Base-by-base conservation (phyloP, 2,888 invertebrate genomes). In the Lasioglossum lativentre region DNA sequence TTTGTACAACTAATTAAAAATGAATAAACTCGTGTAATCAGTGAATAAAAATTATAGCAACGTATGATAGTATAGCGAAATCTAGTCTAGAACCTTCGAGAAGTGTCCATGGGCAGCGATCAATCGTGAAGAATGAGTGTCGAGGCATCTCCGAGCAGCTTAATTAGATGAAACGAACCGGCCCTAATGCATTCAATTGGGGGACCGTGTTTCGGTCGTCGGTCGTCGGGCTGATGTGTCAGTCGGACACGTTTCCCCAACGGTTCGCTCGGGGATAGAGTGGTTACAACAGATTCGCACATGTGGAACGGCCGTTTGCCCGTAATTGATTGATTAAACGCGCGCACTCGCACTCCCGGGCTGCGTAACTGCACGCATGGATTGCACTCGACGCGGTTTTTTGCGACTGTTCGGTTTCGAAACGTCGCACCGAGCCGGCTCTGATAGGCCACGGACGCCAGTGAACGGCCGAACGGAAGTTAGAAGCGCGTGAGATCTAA, bases 291-390 rank as follows among this genome's bases (percentile, higher is more conserved):
- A 80, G 85, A 87, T 83, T 81, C 82, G 80, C 75, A 59, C 45
- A 59, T 77, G 78, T 79, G 47, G 72, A 83, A 80, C 71, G 42
- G 47, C 75, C 30, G 56, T 66, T 30, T 42, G 71, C 38, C 47
- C 66, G 78, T 79, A 84, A 87, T 87, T 76, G 86, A 81, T 87
- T 79, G 84, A 86, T 87, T 82, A 84, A 81, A 52, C 73, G 68
- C 73, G 68, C 63, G 23, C 19, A 16, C 77, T 75, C n/a, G 19
- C 40, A 59, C 45, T 59, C 34, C 14, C 16, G 14, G 34, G 12
- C 66, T 6, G 40, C 42, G 14, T 34, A 59, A 16, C 47, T 27
- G 19, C 38, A 10, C 12, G 27, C 34, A 63, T 27, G 2, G 73
- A 73, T 34, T 23, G 16, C 56, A 38, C 30, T n/a, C 27, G 56